phyloP scores from a whole-genome alignment of 2,113 vertebrate species.

The Ceyx margarethae region DNA sequence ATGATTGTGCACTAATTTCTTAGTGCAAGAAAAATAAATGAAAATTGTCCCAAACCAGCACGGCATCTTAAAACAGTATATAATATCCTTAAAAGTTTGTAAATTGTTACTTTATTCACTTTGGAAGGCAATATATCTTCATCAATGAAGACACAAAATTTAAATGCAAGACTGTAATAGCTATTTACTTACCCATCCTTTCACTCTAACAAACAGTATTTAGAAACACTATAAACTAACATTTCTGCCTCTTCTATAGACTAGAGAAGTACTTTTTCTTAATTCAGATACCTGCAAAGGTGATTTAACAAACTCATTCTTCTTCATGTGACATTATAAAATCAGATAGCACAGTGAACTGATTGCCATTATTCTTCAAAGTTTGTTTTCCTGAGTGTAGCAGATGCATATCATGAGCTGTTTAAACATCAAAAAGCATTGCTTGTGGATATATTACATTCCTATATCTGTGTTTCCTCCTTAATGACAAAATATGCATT shows the following conservation, averaged over 20 bases:
- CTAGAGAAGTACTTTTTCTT: slow-evolving; percentile 52
- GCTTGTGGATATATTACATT: not conserved
- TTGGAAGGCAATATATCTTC: slow-evolving; percentile 46
- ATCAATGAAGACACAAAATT: slow-evolving; percentile 61
- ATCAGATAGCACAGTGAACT: slow-evolving; percentile 46
- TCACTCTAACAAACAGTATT: slow-evolving; percentile 51
- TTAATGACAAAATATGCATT: slow-evolving; percentile 45
- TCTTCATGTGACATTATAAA: slow-evolving; percentile 46
- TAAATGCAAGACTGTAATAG: slow-evolving; percentile 63
- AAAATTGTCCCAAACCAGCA: not conserved
- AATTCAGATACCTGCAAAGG: slow-evolving; percentile 65
- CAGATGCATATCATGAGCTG: slow-evolving; percentile 18
- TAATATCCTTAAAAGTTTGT: slow-evolving; percentile 37
- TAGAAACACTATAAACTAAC: slow-evolving; percentile 59
- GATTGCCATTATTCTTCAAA: slow-evolving; percentile 60
- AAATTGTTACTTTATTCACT: slow-evolving; percentile 61
- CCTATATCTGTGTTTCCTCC: slow-evolving; percentile 26
- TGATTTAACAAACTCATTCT: slow-evolving; percentile 64
- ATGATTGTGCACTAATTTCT: slow-evolving; percentile 23
- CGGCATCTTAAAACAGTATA: not conserved
- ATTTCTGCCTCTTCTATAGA: slow-evolving; percentile 50
- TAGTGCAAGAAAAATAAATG: not conserved
- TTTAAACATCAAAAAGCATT: slow-evolving; percentile 54
- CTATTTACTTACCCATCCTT: not conserved
- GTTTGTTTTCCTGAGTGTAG: slow-evolving; percentile 32